phyloP scores from a whole-genome alignment of 2,888 invertebrate species.

The Cephus sareptanus region DNA sequence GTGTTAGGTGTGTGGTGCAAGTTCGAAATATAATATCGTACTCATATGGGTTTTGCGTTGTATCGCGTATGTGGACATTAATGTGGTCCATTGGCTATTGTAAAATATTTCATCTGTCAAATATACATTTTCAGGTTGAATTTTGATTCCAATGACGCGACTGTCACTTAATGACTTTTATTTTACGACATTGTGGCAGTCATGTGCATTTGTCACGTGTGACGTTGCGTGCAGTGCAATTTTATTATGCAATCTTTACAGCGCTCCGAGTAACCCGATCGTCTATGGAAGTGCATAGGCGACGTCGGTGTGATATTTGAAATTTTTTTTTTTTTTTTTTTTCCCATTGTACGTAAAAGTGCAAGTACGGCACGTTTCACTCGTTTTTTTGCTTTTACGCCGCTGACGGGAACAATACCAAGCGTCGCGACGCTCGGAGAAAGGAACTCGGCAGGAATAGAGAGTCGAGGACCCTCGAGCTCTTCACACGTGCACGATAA shows the following conservation, averaged over 20 bases:
- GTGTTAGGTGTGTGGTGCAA: neutral
- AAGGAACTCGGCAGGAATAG: neutral
- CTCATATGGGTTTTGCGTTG: neutral
- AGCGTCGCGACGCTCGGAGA: neutral
- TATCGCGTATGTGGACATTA: too few relatives aligned
- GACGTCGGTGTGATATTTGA: neutral
- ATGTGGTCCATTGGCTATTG: too few relatives aligned
- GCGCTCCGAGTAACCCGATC: neutral
- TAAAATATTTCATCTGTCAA: too few relatives aligned
- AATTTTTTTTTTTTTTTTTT: too few relatives aligned
- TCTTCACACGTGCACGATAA: neutral
- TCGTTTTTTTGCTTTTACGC: too few relatives aligned
- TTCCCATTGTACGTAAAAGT: neutral
- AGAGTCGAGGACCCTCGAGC: neutral
- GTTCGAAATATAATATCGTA: neutral
- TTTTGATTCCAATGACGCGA: too few relatives aligned
- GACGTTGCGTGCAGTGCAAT: too few relatives aligned
- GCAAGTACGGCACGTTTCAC: neutral
- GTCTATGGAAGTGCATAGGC: too few relatives aligned
- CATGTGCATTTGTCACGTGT: too few relatives aligned
- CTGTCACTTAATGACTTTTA: too few relatives aligned
- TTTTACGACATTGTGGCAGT: too few relatives aligned
- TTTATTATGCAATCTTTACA: neutral
- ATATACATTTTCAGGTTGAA: too few relatives aligned
- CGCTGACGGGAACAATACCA: neutral